Conservation (phyloP, 2,113 vertebrate genomes). For the Pseudonaja textilis region DNA sequence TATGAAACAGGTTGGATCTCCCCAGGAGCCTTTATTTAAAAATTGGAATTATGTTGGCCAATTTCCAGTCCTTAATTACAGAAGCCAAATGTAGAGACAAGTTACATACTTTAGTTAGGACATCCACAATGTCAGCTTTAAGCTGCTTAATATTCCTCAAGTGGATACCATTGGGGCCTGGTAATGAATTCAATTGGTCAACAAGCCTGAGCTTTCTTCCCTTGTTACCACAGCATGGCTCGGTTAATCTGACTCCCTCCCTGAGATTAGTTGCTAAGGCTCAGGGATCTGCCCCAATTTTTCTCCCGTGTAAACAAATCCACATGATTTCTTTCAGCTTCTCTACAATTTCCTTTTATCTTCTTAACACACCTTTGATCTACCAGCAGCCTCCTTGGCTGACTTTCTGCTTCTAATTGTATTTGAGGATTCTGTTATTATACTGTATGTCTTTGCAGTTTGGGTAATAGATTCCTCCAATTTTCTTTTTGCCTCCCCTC, state of each 20-base stretch:
- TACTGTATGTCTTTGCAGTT: background rate
- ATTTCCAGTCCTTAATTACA: background rate
- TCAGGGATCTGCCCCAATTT: background rate
- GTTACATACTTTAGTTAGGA: background rate
- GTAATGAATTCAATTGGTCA: background rate
- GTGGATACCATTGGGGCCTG: background rate
- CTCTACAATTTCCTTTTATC: background rate
- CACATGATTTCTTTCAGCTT: background rate
- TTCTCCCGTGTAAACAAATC: background rate
- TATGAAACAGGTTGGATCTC: background rate
- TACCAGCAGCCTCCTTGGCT: background rate
- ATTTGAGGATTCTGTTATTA: background rate
- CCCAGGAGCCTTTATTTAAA: background rate
- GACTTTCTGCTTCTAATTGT: background rate
- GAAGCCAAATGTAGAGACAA: background rate
- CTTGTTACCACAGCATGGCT: background rate
- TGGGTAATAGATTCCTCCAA: background rate
- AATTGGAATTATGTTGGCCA: background rate
- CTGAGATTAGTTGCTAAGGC: background rate
- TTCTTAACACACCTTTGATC: background rate
- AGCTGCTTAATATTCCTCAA: background rate
- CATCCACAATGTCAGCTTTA: background rate
- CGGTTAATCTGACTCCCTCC: background rate
- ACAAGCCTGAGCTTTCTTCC: background rate
- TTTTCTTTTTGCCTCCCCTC: background rate